phyloP scores from a whole-genome alignment of 2,113 vertebrate species.

The Parus major region DNA sequence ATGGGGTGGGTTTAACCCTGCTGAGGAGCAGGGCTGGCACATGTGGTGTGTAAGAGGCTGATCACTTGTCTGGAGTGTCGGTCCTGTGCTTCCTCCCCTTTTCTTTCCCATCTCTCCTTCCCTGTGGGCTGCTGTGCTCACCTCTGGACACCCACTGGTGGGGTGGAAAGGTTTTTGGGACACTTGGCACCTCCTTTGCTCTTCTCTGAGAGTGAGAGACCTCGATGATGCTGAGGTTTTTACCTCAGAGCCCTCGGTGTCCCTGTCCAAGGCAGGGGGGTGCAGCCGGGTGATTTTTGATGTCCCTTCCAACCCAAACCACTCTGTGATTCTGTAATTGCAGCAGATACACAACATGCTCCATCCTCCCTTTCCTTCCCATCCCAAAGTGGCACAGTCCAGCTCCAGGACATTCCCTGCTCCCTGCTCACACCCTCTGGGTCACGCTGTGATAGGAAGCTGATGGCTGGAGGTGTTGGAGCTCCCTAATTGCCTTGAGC shows the following conservation, averaged over 20 bases:
- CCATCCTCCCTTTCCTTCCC: neutral
- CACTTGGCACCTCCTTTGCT: neutral
- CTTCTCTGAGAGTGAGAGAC: neutral
- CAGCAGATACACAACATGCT: rapidly evolving
- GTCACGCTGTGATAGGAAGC: rapidly evolving
- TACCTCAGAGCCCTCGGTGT: neutral
- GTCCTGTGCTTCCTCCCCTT: neutral
- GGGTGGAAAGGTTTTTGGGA: neutral
- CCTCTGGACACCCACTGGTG: rapidly evolving
- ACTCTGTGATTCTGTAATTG: neutral
- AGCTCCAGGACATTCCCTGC: neutral
- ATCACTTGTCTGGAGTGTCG: rapidly evolving
- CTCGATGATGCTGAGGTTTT: rapidly evolving
- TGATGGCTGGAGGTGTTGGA: neutral
- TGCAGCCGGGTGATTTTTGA: too few relatives aligned
- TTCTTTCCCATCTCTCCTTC: neutral
- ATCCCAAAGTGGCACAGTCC: rapidly evolving
- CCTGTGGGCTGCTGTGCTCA: neutral
- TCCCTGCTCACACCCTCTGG: neutral
- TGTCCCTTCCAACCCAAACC: neutral
- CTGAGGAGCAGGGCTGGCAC: rapidly evolving
- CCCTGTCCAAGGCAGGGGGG: neutral
- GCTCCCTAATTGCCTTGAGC: neutral
- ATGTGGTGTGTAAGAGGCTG: rapidly evolving
- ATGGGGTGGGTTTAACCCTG: neutral